phyloP scores from a whole-genome alignment of 2,888 invertebrate species.

The Phaedon cochleariae region DNA sequence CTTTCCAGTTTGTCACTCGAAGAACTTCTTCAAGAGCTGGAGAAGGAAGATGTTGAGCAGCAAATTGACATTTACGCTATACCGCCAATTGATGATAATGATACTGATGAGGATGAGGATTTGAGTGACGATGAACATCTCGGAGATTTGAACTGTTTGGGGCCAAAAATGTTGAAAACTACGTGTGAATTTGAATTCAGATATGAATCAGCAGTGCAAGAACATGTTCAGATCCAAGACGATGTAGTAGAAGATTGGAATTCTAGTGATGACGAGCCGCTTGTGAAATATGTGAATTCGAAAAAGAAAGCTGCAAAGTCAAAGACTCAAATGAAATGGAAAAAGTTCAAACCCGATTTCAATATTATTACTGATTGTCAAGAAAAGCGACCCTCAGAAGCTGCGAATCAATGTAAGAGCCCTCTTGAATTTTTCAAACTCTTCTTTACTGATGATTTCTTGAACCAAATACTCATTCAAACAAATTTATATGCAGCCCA shows the following conservation, averaged over 20 bases:
- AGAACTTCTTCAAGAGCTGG: too few species aligned
- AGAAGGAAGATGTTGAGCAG: too few species aligned
- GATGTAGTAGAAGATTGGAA: slow-evolving; percentile 1
- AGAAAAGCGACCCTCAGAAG: neutral
- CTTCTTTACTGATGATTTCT: neutral
- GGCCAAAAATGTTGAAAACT: neutral
- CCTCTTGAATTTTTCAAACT: too few species aligned
- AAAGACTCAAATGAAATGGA: slow-evolving; percentile 5
- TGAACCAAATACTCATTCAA: neutral
- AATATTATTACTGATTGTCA: slow-evolving; percentile 4
- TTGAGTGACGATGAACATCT: too few species aligned
- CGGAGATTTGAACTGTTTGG: too few species aligned
- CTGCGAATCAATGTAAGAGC: neutral
- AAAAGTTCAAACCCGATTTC: slow-evolving; percentile 1
- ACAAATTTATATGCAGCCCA: neutral
- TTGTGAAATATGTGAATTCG: neutral
- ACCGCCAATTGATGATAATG: too few species aligned
- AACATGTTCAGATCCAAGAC: neutral
- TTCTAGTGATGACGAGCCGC: slow-evolving; percentile 3
- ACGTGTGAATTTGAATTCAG: neutral
- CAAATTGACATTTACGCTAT: too few species aligned
- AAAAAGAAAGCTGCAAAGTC: neutral
- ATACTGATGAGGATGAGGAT: too few species aligned
- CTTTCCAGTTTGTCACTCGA: too few species aligned
- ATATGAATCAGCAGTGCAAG: neutral